These are phyloP conservation scores for Daphoenositta chrysoptera DNA, from an alignment of 2,113 vertebrate species.

Conservation along the genomic window DNA sequence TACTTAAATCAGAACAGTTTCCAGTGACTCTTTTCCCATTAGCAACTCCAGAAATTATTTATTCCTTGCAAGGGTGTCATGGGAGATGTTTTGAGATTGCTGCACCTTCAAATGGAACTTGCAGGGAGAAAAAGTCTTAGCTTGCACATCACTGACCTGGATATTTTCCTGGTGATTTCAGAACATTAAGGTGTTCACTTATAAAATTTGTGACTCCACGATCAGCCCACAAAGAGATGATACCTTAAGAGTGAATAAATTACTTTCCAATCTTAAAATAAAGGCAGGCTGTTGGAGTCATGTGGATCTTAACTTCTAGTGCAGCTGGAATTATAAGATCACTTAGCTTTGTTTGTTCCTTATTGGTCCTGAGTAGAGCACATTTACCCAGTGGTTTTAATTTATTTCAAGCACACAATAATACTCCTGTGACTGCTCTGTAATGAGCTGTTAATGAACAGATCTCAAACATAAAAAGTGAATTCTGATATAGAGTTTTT, in stretches of 20 bases:
- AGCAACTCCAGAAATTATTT: background rate
- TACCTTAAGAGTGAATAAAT: conserved; percentile 13
- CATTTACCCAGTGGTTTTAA: background rate
- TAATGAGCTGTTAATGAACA: background rate
- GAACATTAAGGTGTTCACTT: conserved; percentile 8
- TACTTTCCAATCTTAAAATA: conserved; percentile 55
- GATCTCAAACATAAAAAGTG: background rate
- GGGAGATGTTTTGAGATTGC: conserved; percentile 1
- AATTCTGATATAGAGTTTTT: background rate
- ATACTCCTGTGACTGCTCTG: background rate
- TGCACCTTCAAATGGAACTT: conserved; percentile 30
- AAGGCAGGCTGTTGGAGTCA: conserved; percentile 16
- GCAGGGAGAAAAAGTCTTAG: background rate
- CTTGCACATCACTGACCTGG: conserved; percentile 38
- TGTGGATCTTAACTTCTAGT: background rate
- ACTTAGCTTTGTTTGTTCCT: background rate
- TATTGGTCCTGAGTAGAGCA: background rate
- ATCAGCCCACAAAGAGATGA: background rate
- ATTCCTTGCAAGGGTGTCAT: background rate
- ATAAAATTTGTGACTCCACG: background rate
- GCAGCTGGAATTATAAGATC: background rate
- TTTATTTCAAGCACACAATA: background rate
- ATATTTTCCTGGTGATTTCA: conserved; percentile 11
- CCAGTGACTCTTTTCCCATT: background rate
- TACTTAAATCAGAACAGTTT: background rate